Evolutionary conservation across 2,888 invertebrate genomes (phyloP), one percentile per base, ranked within the genome.

Genomic region (Drosophila mulleri): DNA sequence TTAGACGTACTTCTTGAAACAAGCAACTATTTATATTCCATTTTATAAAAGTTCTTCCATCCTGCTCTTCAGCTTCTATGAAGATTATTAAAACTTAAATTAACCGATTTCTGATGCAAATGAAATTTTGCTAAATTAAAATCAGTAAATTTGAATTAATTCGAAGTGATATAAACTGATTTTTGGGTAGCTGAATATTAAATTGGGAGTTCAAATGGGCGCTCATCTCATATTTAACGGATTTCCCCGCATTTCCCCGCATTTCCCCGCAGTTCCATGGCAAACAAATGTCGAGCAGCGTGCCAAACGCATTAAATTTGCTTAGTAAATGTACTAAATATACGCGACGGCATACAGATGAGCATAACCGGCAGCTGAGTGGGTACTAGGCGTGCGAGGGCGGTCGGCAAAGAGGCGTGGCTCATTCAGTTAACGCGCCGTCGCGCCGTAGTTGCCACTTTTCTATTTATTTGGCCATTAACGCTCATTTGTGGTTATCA

Each of bases 381-480:
- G 35, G 18, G 29, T 18, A 6, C 7, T 12, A 12, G 12, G 12
- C 12, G 7, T 3, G 18, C 1, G 23, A 2, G 29, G 14, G 14
- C 2, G 18, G 16, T 20, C 3, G 5, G 16, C 0, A 6, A 18
- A 29, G 44, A 26, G 23, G 42, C 39, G 48, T 59, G 47, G 57
- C 66, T 63, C 74, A 78, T 78, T 85, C 79, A 78, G 86, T 80
- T 86, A 77, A 86, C 82, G 74, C 79, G 69, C 70, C 80, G 87
- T 74, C 77, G 82, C 79, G 67, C 61, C 87, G 84, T 81, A 86
- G 84, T 82, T 87, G 86, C 82, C 86, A 89, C 87, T 86, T 86
- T 89, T 89, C 87, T 86, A 89, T 86, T 86, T 86, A 86, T 89
- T 86, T 86, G 86, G 67, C 86, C 89, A 86, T 86, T 86, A 86